Evolutionary conservation across 2,797 vertebrate species (phyloP).

Genomic region (Chaunax sp.): DNA sequence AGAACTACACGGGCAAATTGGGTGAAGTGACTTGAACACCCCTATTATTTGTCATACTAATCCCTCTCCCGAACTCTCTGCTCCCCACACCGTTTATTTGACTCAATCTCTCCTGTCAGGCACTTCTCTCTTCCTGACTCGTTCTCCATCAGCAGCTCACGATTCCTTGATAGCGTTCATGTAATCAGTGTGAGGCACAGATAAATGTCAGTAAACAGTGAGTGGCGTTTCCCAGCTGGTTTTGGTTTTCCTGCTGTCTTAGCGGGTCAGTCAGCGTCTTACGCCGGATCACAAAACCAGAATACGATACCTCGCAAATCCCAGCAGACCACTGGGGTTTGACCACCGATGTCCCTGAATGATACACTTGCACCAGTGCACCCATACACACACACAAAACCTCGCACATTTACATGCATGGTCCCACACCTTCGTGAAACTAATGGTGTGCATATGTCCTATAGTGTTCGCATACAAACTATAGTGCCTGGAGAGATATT

Average conservation of each 20-base stretch:
- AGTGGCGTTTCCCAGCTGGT: conserved; percentile 75
- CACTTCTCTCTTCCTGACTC: conserved; percentile 23
- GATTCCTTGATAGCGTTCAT: conserved; percentile 42
- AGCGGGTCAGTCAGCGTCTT: conserved; percentile 64
- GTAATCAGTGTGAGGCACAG: conserved; percentile 67
- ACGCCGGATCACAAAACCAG: conserved; percentile 60
- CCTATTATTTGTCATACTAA: conserved; percentile 39
- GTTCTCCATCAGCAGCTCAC: conserved; percentile 31
- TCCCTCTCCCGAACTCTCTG: conserved; percentile 7
- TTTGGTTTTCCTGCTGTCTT: conserved; percentile 74
- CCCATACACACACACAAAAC: conserved; percentile 7
- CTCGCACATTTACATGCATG: not conserved
- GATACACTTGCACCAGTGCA: conserved; percentile 40
- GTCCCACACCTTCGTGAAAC: conserved; percentile 31
- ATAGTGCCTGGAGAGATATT: conserved; percentile 14
- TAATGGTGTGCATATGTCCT: conserved; percentile 23
- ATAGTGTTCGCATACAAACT: conserved; percentile 1
- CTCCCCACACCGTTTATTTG: conserved; percentile 32
- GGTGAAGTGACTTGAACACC: conserved; percentile 31
- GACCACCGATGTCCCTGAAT: conserved; percentile 55
- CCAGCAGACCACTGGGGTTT: conserved; percentile 55
- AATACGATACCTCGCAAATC: conserved; percentile 75
- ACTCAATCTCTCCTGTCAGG: conserved; percentile 44
- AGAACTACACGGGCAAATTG: conserved; percentile 21
- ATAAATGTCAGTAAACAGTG: conserved; percentile 75